phyloP scores from a whole-genome alignment of 23 tunicate species.

The Aplidium turbinatum region DNA sequence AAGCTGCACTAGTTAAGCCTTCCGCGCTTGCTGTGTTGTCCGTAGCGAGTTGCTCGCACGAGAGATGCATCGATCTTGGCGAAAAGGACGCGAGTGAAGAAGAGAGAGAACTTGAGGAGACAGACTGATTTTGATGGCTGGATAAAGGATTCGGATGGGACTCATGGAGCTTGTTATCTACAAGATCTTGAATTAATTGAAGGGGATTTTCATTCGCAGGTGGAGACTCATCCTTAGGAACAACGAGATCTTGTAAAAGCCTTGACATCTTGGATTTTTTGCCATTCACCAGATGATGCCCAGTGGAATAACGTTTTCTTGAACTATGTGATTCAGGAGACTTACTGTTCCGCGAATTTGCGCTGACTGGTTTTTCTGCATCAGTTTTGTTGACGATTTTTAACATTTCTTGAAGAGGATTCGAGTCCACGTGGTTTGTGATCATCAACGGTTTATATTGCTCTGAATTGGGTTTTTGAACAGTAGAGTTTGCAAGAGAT shows the following conservation, averaged over 20 bases:
- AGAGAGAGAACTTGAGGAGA: neutral
- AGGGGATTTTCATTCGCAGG: conserved; percentile 27
- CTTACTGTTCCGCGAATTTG: neutral
- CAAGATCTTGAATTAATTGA: conserved; percentile 63
- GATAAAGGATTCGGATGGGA: neutral
- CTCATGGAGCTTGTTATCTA: conserved; percentile 23
- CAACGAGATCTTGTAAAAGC: conserved; percentile 35
- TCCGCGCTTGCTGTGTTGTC: neutral
- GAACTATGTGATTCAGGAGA: neutral
- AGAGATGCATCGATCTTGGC: no score
- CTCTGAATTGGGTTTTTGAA: neutral
- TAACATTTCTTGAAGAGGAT: conserved; percentile 83
- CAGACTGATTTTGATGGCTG: neutral
- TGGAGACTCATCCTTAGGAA: conserved; percentile 23
- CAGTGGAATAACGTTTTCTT: conserved; percentile 1
- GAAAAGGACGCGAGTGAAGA: neutral
- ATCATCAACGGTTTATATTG: conserved; percentile 14
- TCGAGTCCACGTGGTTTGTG: conserved; percentile 1
- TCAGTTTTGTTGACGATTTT: conserved; percentile 76
- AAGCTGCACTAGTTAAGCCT: neutral
- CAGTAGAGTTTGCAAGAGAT: neutral
- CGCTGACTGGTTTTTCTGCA: neutral
- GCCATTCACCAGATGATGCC: neutral
- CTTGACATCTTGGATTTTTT: conserved; percentile 29
- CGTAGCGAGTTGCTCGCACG: no score